These are phyloP conservation scores for Drosophila malerkotliana DNA, from an alignment of 1,140 invertebrate species.

Conservation along the genomic window DNA sequence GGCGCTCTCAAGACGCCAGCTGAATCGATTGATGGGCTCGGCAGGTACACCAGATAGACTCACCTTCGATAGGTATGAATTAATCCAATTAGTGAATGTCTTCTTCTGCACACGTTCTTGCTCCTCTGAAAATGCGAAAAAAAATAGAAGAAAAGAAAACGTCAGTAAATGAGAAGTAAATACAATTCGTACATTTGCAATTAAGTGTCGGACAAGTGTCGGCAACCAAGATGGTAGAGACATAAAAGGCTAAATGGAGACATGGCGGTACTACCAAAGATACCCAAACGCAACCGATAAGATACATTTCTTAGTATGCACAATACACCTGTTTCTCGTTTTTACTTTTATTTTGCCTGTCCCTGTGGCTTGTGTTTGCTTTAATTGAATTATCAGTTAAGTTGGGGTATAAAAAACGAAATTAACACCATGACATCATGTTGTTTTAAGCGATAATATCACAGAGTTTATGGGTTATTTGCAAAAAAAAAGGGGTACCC, in stretches of 20 bases:
- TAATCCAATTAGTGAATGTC: conserved; percentile 99
- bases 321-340: conserved; percentile 23
- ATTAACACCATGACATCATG: conserved; percentile 66
- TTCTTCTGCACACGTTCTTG: conserved; percentile 99
- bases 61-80: conserved; percentile 98
- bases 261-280: conserved; percentile 51
- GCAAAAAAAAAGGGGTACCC: neutral
- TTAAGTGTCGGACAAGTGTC: conserved; percentile 60
- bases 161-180: conserved; percentile 54
- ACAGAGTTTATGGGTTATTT: conserved; percentile 14
- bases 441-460: conserved; percentile 36
- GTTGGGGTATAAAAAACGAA: conserved; percentile 26
- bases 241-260: conserved; percentile 46
- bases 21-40: conserved; percentile 49
- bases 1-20: conserved; percentile 26
- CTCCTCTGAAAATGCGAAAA: conserved; percentile 93
- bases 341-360: conserved; percentile 19
- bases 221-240: conserved; percentile 14
- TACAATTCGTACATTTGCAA: conserved; percentile 53
- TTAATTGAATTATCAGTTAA: conserved; percentile 76
- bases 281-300: conserved; percentile 67
- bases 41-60: conserved; percentile 71
- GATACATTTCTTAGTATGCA: conserved; percentile 52
- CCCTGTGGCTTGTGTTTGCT: conserved; percentile 54
- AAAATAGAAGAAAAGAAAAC: conserved; percentile 50